Evolutionary conservation across 2,888 invertebrate species (phyloP).

Genomic region (Plagiodera versicolora): DNA sequence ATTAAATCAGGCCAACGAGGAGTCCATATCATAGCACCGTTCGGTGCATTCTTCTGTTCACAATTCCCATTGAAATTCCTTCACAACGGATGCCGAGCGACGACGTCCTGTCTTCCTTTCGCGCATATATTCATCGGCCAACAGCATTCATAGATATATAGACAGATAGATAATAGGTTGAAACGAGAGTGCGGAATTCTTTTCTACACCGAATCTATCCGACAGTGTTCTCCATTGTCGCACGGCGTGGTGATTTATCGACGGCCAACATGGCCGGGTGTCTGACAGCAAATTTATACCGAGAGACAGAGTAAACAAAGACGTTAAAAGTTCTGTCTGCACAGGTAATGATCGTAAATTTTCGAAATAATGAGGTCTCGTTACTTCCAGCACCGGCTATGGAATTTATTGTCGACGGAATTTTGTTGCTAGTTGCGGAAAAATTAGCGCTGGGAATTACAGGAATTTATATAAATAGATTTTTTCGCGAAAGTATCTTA

Average conservation of each 20-base stretch:
- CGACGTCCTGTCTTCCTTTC: too few species aligned
- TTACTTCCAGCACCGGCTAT: not conserved
- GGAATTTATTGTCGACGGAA: not conserved
- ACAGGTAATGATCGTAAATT: conserved; percentile 32
- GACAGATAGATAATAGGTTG: conserved; percentile 33
- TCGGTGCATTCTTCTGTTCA: too few species aligned
- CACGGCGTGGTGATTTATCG: conserved; percentile 33
- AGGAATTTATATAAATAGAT: not conserved
- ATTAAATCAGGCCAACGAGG: too few species aligned
- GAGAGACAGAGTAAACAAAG: conserved; percentile 31
- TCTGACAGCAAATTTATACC: conserved; percentile 31
- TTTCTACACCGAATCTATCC: too few species aligned
- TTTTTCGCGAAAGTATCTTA: too few species aligned
- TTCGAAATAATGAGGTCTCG: conserved; percentile 28
- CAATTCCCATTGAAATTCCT: too few species aligned
- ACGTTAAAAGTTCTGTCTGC: conserved; percentile 28
- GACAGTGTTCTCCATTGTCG: conserved; percentile 31
- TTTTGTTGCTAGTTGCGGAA: not conserved
- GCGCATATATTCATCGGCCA: conserved; percentile 5
- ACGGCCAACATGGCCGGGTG: conserved; percentile 26
- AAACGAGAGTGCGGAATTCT: conserved; percentile 37
- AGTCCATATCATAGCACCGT: too few species aligned
- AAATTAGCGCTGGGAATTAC: not conserved
- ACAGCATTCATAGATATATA: conserved; percentile 26
- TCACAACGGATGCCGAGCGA: too few species aligned